A percentile compares a stretch with the other conserved stretches of the same genome.
Conservation (phyloP, 1,140 invertebrate species). For the Drosophila asahinai region DNA sequence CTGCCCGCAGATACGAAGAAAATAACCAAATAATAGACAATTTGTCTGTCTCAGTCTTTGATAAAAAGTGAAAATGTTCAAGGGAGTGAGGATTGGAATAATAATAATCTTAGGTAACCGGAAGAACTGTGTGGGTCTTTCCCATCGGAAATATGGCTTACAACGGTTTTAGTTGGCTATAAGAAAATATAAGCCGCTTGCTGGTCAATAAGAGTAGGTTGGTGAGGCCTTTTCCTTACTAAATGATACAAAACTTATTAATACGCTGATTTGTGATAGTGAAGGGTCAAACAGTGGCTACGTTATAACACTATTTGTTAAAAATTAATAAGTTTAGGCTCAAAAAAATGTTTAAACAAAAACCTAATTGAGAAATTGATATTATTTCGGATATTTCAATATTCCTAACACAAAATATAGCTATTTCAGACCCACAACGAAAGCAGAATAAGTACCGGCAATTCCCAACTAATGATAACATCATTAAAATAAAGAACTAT, state of each 20-base stretch:
- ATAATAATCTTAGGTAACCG: constrained; percentile 33
- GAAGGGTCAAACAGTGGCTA: neutral
- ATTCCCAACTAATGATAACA: constrained; percentile 26
- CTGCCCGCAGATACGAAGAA: constrained; percentile 36
- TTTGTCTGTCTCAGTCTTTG: constrained; percentile 39
- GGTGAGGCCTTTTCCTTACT: neutral
- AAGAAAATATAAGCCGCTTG: constrained; percentile 13
- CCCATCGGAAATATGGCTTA: constrained; percentile 31
- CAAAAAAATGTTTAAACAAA: neutral
- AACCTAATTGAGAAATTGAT: neutral
- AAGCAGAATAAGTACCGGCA: neutral
- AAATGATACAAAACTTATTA: neutral
- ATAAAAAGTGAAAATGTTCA: constrained; percentile 56
- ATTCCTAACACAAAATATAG: neutral
- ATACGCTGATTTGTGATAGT: neutral
- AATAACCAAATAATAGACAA: constrained; percentile 61
- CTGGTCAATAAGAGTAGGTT: constrained; percentile 4
- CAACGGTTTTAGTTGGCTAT: constrained; percentile 5
- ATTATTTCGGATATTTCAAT: neutral
- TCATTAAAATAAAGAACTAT: constrained; percentile 16
- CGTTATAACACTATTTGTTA: neutral
- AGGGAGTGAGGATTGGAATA: constrained; percentile 21
- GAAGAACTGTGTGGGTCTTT: constrained; percentile 30
- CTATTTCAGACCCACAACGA: neutral
- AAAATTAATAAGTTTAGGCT: neutral